Base-by-base conservation (phyloP, 2,888 invertebrate genomes). In the Plusia festucae region DNA sequence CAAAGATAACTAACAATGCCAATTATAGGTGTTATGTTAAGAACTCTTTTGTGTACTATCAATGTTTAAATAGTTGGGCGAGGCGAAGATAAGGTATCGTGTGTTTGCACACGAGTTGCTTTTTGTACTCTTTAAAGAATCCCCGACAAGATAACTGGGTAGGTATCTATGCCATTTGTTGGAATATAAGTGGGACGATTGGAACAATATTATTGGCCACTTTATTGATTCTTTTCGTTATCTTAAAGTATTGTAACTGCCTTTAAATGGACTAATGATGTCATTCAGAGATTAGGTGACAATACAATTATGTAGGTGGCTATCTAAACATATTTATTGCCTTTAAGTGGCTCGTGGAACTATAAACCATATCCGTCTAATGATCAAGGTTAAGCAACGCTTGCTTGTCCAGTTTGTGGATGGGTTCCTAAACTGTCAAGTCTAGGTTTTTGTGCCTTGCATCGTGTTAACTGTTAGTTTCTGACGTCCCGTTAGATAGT, bases 41-140 rank as follows among this genome's bases (percentile, higher is more conserved):
- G 68, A 67, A 71, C 79, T 76, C 82, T 79, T 74, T 79, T 76
- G 70, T 72, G 20, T 24, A 16, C 82, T 81, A 81, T 81, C 80
- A 64, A 0, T 62, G 75, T 80, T 70, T 80, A 80, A 81, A 82
- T 82, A 80, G 68, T 61, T 61, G 70, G 79, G 82, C 76, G 77
- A 79, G 82, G 78, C 68, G 60, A 46, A 52, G 40, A 79, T 80
- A 82, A 66, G 57, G 27, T 78, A 76, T 76, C 79, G 51, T 58
- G 1, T 80, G 71, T 81, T 73, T 80, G 73, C 68, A 57, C 66
- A 60, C 59, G 66, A 75, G 67, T 65, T 63, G 62, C 63, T 63
- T 79, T 80, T 80, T 67, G 58, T 73, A 24, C 56, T 62, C 81
- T 81, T 81, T 81, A 76, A 78, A 69, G 70, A 62, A 65, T 61